Percentiles rank a stretch among this genome's conserved stretches.
These are phyloP conservation scores for Acrossocheilus fasciatus DNA, from an alignment of 2,797 vertebrate genomes.

Conservation along the genomic window DNA sequence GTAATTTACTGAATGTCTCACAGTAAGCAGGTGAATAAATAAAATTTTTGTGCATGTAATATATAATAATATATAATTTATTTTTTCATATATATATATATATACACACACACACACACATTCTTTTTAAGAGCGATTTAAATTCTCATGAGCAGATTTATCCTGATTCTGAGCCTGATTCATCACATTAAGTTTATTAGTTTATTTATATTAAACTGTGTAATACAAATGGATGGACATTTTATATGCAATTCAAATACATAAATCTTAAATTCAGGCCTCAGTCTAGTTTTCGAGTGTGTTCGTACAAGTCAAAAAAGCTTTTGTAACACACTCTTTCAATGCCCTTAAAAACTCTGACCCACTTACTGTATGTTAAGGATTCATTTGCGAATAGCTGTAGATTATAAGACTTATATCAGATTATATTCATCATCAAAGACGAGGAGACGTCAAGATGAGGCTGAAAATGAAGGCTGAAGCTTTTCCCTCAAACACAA, in stretches of 20 bases:
- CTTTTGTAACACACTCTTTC: neutral
- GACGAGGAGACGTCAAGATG: neutral
- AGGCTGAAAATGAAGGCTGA: neutral
- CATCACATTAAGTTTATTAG: neutral
- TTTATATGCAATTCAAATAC: neutral
- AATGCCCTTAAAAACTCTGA: neutral
- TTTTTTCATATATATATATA: no score
- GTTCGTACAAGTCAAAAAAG: neutral
- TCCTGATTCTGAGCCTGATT: neutral
- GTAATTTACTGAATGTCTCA: no score
- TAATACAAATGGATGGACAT: neutral
- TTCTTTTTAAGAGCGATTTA: no score
- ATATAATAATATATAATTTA: no score
- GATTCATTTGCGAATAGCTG: neutral
- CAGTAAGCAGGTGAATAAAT: no score
- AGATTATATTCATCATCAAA: conserved; percentile 8
- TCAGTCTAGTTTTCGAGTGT: neutral
- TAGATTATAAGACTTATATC: conserved; percentile 4
- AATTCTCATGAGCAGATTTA: no score
- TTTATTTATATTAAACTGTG: neutral
- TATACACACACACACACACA: no score
- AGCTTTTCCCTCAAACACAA: conserved; percentile 7
- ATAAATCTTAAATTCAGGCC: neutral
- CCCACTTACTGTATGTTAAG: neutral
- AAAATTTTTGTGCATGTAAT: no score